A percentile compares a stretch with the other conserved stretches of the same genome.
phyloP scores from a whole-genome alignment of 1,140 invertebrate genomes.

The Lasioglossum baleicum region DNA sequence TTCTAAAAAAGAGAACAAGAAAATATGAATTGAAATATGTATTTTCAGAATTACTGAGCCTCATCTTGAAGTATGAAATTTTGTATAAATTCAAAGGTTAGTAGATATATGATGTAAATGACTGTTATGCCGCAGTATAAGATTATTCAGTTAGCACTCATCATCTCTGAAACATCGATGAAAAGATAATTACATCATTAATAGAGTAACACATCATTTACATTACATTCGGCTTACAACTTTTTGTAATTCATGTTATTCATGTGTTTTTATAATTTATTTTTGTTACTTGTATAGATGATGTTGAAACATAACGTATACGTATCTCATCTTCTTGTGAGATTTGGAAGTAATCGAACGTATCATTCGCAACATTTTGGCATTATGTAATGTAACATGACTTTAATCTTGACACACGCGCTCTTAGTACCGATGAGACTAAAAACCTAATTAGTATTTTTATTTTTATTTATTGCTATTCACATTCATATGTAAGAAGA shows the following conservation, averaged over 20 bases:
- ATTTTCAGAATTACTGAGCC: conserved; percentile 46
- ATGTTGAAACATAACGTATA: neutral
- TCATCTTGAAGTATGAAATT: conserved; percentile 45
- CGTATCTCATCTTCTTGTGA: neutral
- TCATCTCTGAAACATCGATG: conserved; percentile 11
- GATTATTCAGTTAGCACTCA: conserved; percentile 10
- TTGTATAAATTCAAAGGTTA: conserved; percentile 44
- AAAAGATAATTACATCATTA: conserved; percentile 21
- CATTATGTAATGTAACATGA: conserved; percentile 29
- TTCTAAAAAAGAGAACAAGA: neutral
- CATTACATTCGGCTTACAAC: conserved; percentile 18
- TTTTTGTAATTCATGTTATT: conserved; percentile 6
- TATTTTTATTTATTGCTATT: conserved; percentile 13
- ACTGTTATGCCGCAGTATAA: conserved; percentile 27
- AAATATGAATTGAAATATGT: conserved; percentile 35
- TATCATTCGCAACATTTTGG: conserved; percentile 22
- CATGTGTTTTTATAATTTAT: conserved; percentile 2
- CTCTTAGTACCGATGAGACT: conserved; percentile 44
- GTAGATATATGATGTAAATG: conserved; percentile 32
- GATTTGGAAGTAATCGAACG: conserved; percentile 34
- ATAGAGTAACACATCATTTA: conserved; percentile 10
- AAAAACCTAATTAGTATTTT: conserved; percentile 17
- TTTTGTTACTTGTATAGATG: conserved; percentile 1
- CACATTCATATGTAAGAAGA: neutral
- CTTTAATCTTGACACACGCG: conserved; percentile 16